A percentile compares a stretch with the other conserved stretches of the same genome.
Conservation (phyloP, 2,797 vertebrate genomes). For the Schizopygopsis malacanthus region DNA sequence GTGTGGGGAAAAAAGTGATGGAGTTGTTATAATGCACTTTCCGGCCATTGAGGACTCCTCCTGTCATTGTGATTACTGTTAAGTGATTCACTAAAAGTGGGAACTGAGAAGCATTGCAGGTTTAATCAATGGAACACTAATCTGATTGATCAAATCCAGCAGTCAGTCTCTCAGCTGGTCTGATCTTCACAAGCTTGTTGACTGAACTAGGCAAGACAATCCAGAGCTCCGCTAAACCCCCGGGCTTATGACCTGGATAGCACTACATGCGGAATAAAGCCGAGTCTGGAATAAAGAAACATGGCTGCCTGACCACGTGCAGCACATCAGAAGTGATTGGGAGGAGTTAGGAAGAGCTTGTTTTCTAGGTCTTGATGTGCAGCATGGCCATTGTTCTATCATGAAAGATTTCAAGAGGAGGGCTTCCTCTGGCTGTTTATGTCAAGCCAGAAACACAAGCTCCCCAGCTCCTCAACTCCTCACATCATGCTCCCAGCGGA, state of each 20-base stretch:
- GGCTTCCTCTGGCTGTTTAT: constrained; percentile 10
- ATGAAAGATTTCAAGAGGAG: constrained; percentile 15
- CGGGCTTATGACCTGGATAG: constrained; percentile 9
- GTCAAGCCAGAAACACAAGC: constrained; percentile 7
- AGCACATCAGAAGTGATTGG: constrained; percentile 7
- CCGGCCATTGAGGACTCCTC: background rate
- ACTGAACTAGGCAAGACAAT: constrained; percentile 17
- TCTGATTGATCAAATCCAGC: constrained; percentile 55
- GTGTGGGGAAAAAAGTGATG: background rate
- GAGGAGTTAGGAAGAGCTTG: constrained; percentile 40
- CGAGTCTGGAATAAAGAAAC: constrained; percentile 17
- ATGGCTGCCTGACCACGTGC: constrained; percentile 18
- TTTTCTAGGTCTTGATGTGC: constrained; percentile 35
- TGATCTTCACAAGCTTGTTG: constrained; percentile 27
- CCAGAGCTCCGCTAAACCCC: constrained; percentile 15
- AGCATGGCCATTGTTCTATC: constrained; percentile 59
- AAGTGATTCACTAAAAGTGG: constrained; percentile 16
- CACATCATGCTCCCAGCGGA: constrained; percentile 37
- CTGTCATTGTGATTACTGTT: background rate
- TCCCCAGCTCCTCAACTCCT: background rate
- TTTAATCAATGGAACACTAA: constrained; percentile 57
- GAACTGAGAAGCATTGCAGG: constrained; percentile 35
- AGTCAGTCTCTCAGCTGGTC: constrained; percentile 43
- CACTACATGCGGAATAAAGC: constrained; percentile 13
- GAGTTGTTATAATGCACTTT: background rate